These are phyloP conservation scores for Drosophila subsilvestris DNA, from an alignment of 2,888 invertebrate genomes.

Conservation along the genomic window DNA sequence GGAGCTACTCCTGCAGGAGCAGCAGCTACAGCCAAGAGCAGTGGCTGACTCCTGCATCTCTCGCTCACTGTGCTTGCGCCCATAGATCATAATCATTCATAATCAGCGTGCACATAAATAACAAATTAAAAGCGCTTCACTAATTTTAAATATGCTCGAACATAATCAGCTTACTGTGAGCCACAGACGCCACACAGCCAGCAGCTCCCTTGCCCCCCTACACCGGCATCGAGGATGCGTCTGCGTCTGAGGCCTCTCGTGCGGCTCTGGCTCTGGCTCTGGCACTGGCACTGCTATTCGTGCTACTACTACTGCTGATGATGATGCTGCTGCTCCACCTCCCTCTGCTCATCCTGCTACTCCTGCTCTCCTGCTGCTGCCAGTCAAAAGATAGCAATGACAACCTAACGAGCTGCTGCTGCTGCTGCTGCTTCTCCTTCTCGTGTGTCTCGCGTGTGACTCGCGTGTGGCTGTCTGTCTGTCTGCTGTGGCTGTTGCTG, in stretches of 20 bases:
- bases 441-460: slow-evolving; percentile 42
- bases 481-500: slow-evolving; percentile 10
- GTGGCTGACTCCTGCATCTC: slow-evolving; percentile 19
- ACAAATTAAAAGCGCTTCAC: slow-evolving; percentile 80
- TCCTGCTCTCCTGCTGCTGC: slow-evolving; percentile 42
- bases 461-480: slow-evolving; percentile 16
- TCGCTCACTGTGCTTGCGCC: slow-evolving; percentile 48
- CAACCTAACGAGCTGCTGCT: slow-evolving; percentile 71
- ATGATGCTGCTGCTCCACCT: slow-evolving; percentile 20
- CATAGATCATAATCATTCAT: slow-evolving; percentile 80
- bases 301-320: slow-evolving; percentile 47
- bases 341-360: neutral
- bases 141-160: slow-evolving; percentile 80
- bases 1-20: slow-evolving; percentile 27
- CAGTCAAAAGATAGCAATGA: slow-evolving; percentile 77
- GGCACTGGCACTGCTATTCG: slow-evolving; percentile 3
- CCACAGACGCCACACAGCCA: slow-evolving; percentile 22
- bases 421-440: slow-evolving; percentile 60
- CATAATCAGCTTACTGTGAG: slow-evolving; percentile 74
- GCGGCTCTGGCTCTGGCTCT: neutral
- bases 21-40: slow-evolving; percentile 15
- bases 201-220: slow-evolving; percentile 18
- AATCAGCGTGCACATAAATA: slow-evolving; percentile 80
- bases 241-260: neutral
- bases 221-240: slow-evolving; percentile 8